phyloP scores from a whole-genome alignment of 2,888 invertebrate genomes.

The Marronus borbonicus region DNA sequence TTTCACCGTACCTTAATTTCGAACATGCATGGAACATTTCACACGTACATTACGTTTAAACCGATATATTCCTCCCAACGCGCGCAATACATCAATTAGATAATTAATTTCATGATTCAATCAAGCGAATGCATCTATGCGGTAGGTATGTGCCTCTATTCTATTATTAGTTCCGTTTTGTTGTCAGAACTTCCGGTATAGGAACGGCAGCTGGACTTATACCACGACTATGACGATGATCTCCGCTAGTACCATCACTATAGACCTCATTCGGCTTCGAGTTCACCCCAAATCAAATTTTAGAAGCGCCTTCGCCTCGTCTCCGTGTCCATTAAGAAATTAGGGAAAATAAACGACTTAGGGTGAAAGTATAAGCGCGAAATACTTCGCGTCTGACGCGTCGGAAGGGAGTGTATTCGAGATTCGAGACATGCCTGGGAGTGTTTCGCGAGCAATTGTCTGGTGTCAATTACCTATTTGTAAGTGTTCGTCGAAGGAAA shows the following conservation, averaged over 20 bases:
- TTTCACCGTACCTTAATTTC: no score
- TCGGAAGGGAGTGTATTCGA: no score
- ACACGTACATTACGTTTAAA: not conserved
- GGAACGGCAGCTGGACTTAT: constrained; percentile 21
- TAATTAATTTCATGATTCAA: constrained; percentile 33
- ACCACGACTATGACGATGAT: not conserved
- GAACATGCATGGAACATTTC: not conserved
- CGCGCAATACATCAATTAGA: constrained; percentile 13
- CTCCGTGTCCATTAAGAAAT: constrained; percentile 35
- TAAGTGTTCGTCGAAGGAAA: no score
- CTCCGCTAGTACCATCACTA: constrained; percentile 9
- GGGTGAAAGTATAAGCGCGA: constrained; percentile 25
- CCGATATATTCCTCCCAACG: not conserved
- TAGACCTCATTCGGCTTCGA: constrained; percentile 15
- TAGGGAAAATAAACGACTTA: constrained; percentile 39
- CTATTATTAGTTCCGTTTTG: constrained; percentile 30
- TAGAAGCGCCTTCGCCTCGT: constrained; percentile 20
- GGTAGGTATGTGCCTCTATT: constrained; percentile 2
- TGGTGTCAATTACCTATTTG: no score
- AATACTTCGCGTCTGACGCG: not conserved
- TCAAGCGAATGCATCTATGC: constrained; percentile 8
- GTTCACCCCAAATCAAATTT: constrained; percentile 38
- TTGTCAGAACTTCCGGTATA: constrained; percentile 30
- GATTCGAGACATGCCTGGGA: no score
- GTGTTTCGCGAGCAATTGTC: no score